Evolutionary conservation across 1,140 invertebrate genomes (phyloP).

Genomic region (Lepidurus couesii): DNA sequence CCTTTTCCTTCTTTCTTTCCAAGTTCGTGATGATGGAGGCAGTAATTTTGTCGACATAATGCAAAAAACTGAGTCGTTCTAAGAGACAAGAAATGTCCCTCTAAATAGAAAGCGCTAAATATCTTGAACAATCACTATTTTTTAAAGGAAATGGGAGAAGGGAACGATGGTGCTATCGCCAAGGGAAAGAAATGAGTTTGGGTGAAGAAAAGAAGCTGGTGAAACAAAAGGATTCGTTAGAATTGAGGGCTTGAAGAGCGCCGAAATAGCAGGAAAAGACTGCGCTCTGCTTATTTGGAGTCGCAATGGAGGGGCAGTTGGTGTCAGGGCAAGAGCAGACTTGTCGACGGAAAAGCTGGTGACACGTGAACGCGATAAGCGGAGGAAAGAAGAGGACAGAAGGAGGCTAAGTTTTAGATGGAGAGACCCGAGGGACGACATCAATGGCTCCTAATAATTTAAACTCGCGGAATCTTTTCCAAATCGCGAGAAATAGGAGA

Average conservation of each 20-base stretch:
- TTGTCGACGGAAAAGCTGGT: background rate
- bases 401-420: background rate
- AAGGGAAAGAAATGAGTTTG: background rate
- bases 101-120: background rate
- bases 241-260: background rate
- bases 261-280: background rate
- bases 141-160: background rate
- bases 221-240: constrained; percentile 15
- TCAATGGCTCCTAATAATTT: background rate
- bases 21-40: background rate
- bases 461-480: background rate
- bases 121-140: background rate
- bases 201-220: background rate
- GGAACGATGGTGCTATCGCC: background rate
- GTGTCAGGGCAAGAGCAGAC: background rate
- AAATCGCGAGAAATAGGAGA: too few relatives aligned
- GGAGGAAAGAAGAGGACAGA: background rate
- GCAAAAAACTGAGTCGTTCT: background rate
- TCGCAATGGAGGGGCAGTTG: background rate
- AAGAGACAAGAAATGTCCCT: background rate
- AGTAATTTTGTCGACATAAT: background rate
- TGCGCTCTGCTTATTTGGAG: background rate
- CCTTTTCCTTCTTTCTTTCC: background rate
- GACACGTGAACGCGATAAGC: constrained; percentile 20
- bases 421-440: background rate